Conservation (phyloP, 2,797 vertebrate species). For the Eupleurogrammus muticus region DNA sequence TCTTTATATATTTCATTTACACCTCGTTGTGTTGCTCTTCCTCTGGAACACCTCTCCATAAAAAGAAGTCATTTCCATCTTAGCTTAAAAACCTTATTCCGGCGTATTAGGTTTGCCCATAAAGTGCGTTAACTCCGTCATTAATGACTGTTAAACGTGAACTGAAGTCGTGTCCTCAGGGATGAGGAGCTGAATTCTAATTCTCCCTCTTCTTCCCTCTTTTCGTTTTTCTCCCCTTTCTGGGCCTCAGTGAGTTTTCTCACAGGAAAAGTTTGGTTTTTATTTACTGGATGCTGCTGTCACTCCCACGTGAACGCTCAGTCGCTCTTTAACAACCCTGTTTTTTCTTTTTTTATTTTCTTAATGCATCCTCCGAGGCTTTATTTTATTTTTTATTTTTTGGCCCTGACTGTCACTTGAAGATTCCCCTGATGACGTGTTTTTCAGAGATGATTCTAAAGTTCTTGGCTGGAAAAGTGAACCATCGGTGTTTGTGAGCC, state of each 20-base stretch:
- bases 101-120: constrained; percentile 51
- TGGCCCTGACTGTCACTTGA: constrained; percentile 55
- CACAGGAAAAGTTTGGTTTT: constrained; percentile 68
- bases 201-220: constrained; percentile 7
- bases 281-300: constrained; percentile 74
- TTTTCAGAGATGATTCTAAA: too few relatives aligned
- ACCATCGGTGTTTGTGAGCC: too few relatives aligned
- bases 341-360: constrained; percentile 42
- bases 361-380: constrained; percentile 55
- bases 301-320: constrained; percentile 64
- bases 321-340: constrained; percentile 59
- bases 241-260: constrained; percentile 53
- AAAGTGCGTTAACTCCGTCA: constrained; percentile 56
- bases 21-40: neutral
- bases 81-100: constrained; percentile 39
- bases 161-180: constrained; percentile 39
- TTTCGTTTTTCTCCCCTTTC: constrained; percentile 12
- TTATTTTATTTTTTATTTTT: constrained; percentile 39
- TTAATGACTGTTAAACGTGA: constrained; percentile 61
- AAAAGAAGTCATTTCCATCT: constrained; percentile 44
- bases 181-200: constrained; percentile 34
- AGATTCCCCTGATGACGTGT: neutral
- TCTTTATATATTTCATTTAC: constrained; percentile 8
- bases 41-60: constrained; percentile 23
- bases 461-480: too few relatives aligned